These are phyloP conservation scores for Pseudomugil gertrudae DNA, from an alignment of 2,797 vertebrate species.

Conservation along the genomic window DNA sequence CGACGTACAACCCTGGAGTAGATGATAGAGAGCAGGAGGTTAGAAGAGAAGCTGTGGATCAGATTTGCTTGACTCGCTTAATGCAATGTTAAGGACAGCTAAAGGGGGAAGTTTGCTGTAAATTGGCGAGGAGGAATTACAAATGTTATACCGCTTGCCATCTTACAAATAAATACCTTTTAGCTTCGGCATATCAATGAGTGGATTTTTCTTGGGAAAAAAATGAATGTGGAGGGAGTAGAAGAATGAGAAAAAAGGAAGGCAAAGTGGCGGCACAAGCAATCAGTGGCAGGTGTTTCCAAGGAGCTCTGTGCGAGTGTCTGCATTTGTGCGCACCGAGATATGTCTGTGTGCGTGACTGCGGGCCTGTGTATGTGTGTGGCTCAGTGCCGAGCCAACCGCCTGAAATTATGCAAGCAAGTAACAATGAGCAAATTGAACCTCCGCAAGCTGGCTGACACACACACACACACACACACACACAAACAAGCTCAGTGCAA, in stretches of 20 bases:
- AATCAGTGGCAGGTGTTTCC: constrained; percentile 73
- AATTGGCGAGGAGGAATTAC: constrained; percentile 92
- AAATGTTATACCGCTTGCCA: constrained; percentile 86
- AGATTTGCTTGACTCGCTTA: constrained; percentile 92
- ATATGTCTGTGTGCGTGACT: constrained; percentile 48
- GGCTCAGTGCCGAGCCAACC: constrained; percentile 78
- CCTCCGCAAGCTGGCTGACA: constrained; percentile 79
- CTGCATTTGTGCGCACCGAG: constrained; percentile 6
- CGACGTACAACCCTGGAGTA: constrained; percentile 89
- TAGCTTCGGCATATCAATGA: constrained; percentile 92
- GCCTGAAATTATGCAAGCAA: constrained; percentile 91
- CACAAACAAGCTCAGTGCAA: constrained; percentile 80
- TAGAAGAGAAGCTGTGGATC: constrained; percentile 82
- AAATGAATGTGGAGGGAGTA: constrained; percentile 55
- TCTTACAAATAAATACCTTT: constrained; percentile 89
- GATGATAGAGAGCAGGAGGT: constrained; percentile 54
- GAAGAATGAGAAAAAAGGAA: constrained; percentile 69
- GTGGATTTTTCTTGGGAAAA: constrained; percentile 85
- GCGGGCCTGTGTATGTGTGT: constrained; percentile 47
- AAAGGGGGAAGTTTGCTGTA: constrained; percentile 82
- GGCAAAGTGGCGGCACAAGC: constrained; percentile 72
- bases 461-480: constrained; percentile 65
- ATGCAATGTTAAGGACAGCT: constrained; percentile 94
- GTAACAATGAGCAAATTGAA: constrained; percentile 95
- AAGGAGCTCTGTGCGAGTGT: constrained; percentile 42